phyloP scores from a whole-genome alignment of 2,888 invertebrate species.

The Xanthorhoe designata region DNA sequence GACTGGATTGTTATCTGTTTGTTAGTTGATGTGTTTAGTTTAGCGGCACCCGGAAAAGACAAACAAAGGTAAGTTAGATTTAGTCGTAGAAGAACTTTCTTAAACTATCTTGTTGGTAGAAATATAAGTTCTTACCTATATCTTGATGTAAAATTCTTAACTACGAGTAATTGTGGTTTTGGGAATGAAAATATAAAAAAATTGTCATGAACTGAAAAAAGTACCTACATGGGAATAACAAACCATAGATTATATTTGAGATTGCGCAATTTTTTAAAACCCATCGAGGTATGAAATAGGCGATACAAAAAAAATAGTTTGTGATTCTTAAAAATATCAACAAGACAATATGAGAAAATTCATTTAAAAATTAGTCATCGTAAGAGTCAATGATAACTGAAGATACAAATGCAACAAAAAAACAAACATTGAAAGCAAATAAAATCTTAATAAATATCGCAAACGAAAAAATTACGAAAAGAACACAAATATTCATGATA shows the following conservation, averaged over 20 bases:
- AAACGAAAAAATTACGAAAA: background rate
- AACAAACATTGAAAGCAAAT: background rate
- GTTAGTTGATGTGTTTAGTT: slow-evolving; percentile 71
- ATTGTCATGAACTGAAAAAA: background rate
- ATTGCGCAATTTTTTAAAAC: too few relatives aligned
- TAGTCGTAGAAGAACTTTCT: slow-evolving; percentile 6
- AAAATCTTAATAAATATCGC: background rate
- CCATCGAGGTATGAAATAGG: too few relatives aligned
- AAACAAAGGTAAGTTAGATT: slow-evolving; percentile 41
- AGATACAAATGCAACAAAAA: background rate
- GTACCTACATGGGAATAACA: too few relatives aligned
- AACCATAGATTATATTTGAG: too few relatives aligned
- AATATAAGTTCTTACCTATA: too few relatives aligned
- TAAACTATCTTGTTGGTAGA: background rate
- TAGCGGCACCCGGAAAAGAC: slow-evolving; percentile 79
- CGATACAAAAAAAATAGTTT: too few relatives aligned
- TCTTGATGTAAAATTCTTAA: too few relatives aligned
- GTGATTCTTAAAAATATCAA: background rate
- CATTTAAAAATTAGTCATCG: background rate
- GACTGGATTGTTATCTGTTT: slow-evolving; percentile 91
- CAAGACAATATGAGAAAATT: background rate
- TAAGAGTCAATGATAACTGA: background rate
- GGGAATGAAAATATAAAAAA: background rate
- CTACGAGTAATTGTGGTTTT: too few relatives aligned
- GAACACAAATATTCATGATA: background rate